Evolutionary conservation across 2,888 invertebrate species (phyloP), one percentile per base, ranked within the genome.

Genomic region (Dione vanillae): DNA sequence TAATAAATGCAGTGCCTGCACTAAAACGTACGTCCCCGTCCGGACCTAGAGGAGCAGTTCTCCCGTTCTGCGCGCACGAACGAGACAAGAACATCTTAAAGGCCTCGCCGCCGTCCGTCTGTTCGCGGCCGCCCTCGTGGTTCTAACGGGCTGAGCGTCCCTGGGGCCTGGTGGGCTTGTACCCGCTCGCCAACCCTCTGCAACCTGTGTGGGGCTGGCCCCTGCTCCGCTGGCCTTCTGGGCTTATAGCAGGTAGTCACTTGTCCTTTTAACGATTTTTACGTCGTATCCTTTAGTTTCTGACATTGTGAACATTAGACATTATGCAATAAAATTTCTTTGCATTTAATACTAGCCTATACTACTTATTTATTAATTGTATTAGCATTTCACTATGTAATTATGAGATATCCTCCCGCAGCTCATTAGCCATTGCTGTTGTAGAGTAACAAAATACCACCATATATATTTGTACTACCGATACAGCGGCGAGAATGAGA

Each of bases 71-170:
- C 84, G 96, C 97, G 70, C 98, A 98, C 94, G n/a, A 99, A 99
- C 93, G 99, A n/a, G 89, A 97, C 98, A 88, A 99, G 95, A 99
- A 99, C 92, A 97, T 99, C 77, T 99, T 99, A 92, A 99, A 90
- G 98, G 73, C 99, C 98, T 72, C 95, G 98, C 83, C 99, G 59
- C 99, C 99, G 12, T 98, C 98, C 52, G 98, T 98, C 96, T 98
- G 88, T 97, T 98, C 88, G 96, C 96, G 11, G 92, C 98, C n/a
- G 75, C 97, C 98, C 78, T 95, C 98, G 77, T 92, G 96, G 77
- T 96, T 96, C 94, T 99, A n/a, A 99, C 91, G 95, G 99, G 79
- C 87, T 96, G 64, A 98, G 98, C 77, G 98, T 72, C 98, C 79
- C 96, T 97, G 83, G 97, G 97, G n/a, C n/a, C 37, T 94, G 98